These are phyloP conservation scores for Colletes latitarsis DNA, from an alignment of 1,140 invertebrate species.

Conservation along the genomic window DNA sequence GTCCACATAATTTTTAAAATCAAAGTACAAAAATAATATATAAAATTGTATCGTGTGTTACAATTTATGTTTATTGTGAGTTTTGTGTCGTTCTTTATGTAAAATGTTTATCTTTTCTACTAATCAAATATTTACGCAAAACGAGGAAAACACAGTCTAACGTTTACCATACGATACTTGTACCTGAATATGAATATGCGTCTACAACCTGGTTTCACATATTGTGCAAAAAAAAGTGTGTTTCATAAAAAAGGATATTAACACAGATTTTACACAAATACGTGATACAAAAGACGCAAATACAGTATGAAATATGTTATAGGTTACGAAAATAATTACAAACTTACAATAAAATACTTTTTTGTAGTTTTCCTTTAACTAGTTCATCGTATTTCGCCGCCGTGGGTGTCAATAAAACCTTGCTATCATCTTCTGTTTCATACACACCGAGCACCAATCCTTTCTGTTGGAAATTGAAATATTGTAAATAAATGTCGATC, in stretches of 20 bases:
- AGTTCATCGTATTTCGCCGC: conserved; percentile 81
- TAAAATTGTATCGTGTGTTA: conserved; percentile 3
- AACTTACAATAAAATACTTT: conserved; percentile 83
- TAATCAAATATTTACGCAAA: background rate
- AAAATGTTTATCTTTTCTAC: background rate
- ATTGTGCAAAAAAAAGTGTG: conserved; percentile 17
- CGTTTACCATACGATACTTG: background rate
- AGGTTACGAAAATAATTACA: background rate
- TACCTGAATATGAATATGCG: conserved; percentile 7
- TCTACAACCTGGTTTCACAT: conserved; percentile 29
- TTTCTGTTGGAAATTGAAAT: conserved; percentile 62
- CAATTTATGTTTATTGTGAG: background rate
- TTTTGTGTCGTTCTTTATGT: background rate
- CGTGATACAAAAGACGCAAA: background rate
- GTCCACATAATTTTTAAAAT: conserved; percentile 29
- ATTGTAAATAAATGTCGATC: background rate
- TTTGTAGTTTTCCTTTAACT: conserved; percentile 79
- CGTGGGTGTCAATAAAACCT: conserved; percentile 79
- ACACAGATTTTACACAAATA: conserved; percentile 4
- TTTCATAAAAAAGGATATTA: conserved; percentile 10
- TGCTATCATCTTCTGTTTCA: conserved; percentile 77
- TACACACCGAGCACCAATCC: conserved; percentile 83
- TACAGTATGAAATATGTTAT: conserved; percentile 16
- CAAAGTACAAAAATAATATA: conserved; percentile 49
- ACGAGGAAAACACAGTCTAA: background rate